Evolutionary conservation across 2,797 vertebrate genomes (phyloP), one percentile per base, ranked within the genome.

Genomic region (Tachyglossus aculeatus): DNA sequence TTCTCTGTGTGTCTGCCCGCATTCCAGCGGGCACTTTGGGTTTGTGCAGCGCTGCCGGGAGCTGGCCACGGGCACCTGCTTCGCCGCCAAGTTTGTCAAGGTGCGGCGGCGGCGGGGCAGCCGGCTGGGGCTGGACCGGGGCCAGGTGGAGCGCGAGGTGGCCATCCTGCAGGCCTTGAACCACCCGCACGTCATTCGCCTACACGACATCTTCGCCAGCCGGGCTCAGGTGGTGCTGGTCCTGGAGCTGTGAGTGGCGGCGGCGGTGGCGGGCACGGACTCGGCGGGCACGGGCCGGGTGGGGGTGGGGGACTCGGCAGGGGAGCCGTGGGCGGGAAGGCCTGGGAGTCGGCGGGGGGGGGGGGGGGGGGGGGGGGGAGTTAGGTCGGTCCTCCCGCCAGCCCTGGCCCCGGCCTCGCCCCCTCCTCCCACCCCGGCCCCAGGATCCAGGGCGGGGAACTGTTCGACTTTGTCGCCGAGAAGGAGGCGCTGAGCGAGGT

Each of bases 381-480:
- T 18, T 27, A 11, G 21, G 34, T 31, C 12, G 34, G n/a, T n/a
- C n/a, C n/a, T n/a, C n/a, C n/a, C n/a, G n/a, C n/a, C n/a, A 9
- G 5, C 21, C 39, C 27, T 16, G 10, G 9, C 5, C 22, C 12
- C 19, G 16, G 24, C 5, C 13, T 37, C 10, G 14, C n/a, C 27
- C 2, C n/a, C 7, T 22, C 51, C 12, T 32, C 9, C 38, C 15
- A 8, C 53, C 19, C 10, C 9, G 18, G 6, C 27, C 70, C 15
- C 77, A 95, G 94, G 11, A 92, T 95, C 15, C 55, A 57, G 0
- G 94, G 93, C 0, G 93, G 95, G 1, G 96, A 97, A 38, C 82
- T 97, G 48, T 97, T 95, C 8, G 95, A 96, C 86, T 96, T 95
- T 86, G 93, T 95, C 0, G 94, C 94, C 0, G 94, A 91, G 82